Base-by-base conservation (phyloP, 2,113 vertebrate species). In the Sardina pilchardus region DNA sequence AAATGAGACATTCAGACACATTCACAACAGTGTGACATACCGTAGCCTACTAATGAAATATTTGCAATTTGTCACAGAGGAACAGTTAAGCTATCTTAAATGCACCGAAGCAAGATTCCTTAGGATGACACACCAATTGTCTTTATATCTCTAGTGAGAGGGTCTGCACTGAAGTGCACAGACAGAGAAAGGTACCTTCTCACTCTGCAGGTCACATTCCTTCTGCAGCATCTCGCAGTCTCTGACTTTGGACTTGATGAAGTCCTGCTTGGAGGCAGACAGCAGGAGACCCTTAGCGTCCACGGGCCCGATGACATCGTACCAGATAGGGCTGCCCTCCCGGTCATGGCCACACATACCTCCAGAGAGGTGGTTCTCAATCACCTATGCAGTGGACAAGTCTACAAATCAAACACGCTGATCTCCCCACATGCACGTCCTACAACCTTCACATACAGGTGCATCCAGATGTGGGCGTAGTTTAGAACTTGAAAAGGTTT, bases 211-310 rank as follows among this genome's bases (percentile, higher is more conserved):
- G 2, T 88, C 88, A 0, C 97, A 98, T 39, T 96, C 94, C 0
- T 44, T 92, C 89, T 94, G 94, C 84, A 99, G 92, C 87, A 94
- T n/a, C 93, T 99, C 97, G 0, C 98, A 99, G 92, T 99, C 97
- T 7, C 95, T 92, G 92, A 97, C 96, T 94, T 99, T 99, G 89
- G 96, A 97, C 93, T 95, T 98, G 78, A 99, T 93, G 90, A 99
- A 94, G 92, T 99, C 98, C 91, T 99, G 98, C 90, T 99, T 99
- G 88, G 96, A 96, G 89, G 96, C 97, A 0, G 98, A 99, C 86
- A 98, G 93, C 84, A 99, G 96, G 88, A 99, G 94, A 39, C 98
- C 98, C 87, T 96, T 98, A 87, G 97, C 95, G 6, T 99, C 98
- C 87, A 99, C 92, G 0, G 97, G 97, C 16, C 98, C 98, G 0